A percentile compares a stretch with the other conserved stretches of the same genome.
Evolutionary conservation across 2,888 invertebrate genomes (phyloP).

Genomic region (Drosophila algonquin): DNA sequence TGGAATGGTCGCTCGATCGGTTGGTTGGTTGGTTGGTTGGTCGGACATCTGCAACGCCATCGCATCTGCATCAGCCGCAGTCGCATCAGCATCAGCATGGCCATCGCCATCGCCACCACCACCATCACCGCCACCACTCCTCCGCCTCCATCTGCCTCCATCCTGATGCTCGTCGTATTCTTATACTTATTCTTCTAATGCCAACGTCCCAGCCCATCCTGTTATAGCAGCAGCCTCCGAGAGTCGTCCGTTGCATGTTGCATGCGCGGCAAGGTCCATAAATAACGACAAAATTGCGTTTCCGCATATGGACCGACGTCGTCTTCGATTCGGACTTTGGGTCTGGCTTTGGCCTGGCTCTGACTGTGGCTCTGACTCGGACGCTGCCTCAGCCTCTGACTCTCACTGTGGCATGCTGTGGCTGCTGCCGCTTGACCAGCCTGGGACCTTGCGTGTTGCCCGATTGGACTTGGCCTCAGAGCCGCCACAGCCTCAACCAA

Average conservation of each 20-base stretch:
- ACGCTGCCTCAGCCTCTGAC: constrained; percentile 43
- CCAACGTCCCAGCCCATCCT: constrained; percentile 55
- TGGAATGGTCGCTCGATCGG: constrained; percentile 20
- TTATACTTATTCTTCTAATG: constrained; percentile 27
- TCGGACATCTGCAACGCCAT: constrained; percentile 35
- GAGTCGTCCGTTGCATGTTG: constrained; percentile 64
- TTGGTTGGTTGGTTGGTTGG: constrained; percentile 14
- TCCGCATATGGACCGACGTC: constrained; percentile 75
- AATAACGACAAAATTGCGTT: constrained; percentile 83
- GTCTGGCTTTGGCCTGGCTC: constrained; percentile 65
- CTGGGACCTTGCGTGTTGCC: constrained; percentile 62
- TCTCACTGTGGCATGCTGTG: constrained; percentile 55
- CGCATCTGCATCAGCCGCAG: constrained; percentile 54
- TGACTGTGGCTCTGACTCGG: constrained; percentile 42
- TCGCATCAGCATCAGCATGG: constrained; percentile 33
- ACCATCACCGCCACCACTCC: constrained; percentile 22
- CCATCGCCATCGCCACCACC: constrained; percentile 20
- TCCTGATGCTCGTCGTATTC: constrained; percentile 9
- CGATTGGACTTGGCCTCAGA: constrained; percentile 38
- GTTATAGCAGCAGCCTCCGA: constrained; percentile 55
- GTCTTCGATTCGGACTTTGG: constrained; percentile 45
- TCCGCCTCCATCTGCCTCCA: constrained; percentile 19
- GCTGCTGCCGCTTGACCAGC: constrained; percentile 25
- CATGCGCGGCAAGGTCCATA: constrained; percentile 80
- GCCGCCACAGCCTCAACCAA: constrained; percentile 28